These are phyloP conservation scores for Callyntrura guangdongensis DNA, from an alignment of 2,888 invertebrate genomes.

Conservation along the genomic window DNA sequence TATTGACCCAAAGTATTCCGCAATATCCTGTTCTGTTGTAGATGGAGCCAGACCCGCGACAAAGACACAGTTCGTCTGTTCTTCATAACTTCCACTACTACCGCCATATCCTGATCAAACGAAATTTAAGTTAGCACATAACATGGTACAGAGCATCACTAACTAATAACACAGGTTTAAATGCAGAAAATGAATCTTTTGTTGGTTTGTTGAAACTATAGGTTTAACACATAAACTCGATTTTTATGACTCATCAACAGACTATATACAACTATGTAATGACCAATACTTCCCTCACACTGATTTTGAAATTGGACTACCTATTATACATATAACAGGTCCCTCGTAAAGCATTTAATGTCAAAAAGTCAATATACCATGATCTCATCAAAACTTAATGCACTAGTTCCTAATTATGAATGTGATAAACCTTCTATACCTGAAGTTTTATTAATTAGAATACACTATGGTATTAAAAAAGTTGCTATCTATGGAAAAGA, in stretches of 20 bases:
- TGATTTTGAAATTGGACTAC: neutral
- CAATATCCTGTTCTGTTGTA: conserved; percentile 95
- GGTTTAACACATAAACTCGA: conserved; percentile 1
- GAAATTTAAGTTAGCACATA: neutral
- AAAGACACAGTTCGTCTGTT: conserved; percentile 88
- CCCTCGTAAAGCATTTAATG: conserved; percentile 9
- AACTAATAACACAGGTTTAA: neutral
- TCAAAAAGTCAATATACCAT: neutral
- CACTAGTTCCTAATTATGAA: neutral
- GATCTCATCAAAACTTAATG: neutral
- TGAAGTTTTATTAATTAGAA: neutral
- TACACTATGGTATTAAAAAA: too few relatives aligned
- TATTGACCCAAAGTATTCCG: conserved; percentile 97
- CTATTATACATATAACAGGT: neutral
- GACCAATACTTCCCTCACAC: neutral
- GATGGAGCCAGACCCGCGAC: conserved; percentile 89
- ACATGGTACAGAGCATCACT: neutral
- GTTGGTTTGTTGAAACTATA: conserved; percentile 66
- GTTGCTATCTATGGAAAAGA: too few relatives aligned
- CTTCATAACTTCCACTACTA: conserved; percentile 85
- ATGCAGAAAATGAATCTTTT: conserved; percentile 35
- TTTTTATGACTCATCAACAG: neutral
- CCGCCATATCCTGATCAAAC: conserved; percentile 67
- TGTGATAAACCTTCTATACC: neutral
- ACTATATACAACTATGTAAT: neutral